Conservation (phyloP, 2,113 vertebrate species). For the Scalopus aquaticus region DNA sequence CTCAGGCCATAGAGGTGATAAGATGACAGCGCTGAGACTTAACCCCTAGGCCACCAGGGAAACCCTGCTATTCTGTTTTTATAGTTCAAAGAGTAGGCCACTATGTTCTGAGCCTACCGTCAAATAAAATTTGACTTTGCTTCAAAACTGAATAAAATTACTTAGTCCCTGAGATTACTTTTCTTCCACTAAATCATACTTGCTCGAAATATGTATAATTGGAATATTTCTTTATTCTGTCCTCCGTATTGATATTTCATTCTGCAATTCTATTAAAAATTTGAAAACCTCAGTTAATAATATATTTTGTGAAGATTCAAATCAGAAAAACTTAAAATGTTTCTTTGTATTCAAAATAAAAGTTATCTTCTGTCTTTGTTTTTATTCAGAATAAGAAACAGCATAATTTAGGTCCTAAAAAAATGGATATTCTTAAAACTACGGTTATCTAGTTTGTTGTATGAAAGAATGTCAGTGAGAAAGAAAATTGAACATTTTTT, state of each 20-base stretch:
- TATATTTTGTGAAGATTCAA: not conserved
- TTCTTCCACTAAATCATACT: not conserved
- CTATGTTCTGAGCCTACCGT: not conserved
- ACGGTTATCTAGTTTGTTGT: not conserved
- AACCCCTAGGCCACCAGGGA: no score
- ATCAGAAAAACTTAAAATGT: not conserved
- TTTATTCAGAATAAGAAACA: not conserved
- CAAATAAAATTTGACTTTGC: constrained; percentile 2
- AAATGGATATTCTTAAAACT: not conserved
- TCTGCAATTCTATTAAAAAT: not conserved
- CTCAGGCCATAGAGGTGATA: no score
- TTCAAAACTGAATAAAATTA: no score
- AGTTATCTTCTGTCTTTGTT: not conserved
- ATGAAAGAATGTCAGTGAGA: constrained; percentile 11
- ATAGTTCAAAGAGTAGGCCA: not conserved
- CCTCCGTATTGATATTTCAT: not conserved
- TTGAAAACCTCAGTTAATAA: not conserved
- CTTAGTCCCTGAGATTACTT: not conserved
- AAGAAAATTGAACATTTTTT: constrained; percentile 18
- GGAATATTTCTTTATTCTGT: not conserved
- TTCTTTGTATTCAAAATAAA: constrained; percentile 29
- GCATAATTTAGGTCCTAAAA: not conserved
- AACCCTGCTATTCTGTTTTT: not conserved
- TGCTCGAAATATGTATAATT: not conserved
- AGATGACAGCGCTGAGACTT: no score